Base-by-base conservation (phyloP, 2,797 vertebrate species). In the Crax fasciolata region DNA sequence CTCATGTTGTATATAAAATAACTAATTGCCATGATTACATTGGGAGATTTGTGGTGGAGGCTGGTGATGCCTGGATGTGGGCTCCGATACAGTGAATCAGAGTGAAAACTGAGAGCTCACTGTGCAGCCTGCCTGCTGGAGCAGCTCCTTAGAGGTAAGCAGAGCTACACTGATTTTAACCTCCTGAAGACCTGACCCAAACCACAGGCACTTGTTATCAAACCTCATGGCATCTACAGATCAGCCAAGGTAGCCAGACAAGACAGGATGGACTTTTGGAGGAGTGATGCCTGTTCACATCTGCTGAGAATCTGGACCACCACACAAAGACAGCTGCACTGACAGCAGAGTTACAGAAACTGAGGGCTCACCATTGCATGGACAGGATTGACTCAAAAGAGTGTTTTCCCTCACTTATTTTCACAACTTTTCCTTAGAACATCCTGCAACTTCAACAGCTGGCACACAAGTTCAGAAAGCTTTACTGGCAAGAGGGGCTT, bases 1-100 rank as follows among this genome's bases (percentile, higher is more conserved):
- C 74, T 90, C 35, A 77, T 75, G 46, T 87, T 90, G 86, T 55
- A 89, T 54, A 35, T 17, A 38, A 89, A 75, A 84, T 83, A 84
- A 93, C 15, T 72, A 88, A 76, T 85, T 75, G 19, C 18, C 27
- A 48, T 24, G 35, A 93, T 35, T 78, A 6, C 1, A 0, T 28
- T 89, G 35, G 8, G 25, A 88, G 61, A 71, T 79, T 65, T 59
- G 52, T 59, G 35, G 16, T 73, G 48, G 38, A 73, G n/a, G 14
- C 16, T 4, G 4, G 3, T 62, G 39, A 58, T 55, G 24, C 46
- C 61, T 79, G 35, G 73, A 84, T n/a, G 11, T 8, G 10, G n/a
- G 28, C 30, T 70, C 16, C 32, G 18, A 80, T 48, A 57, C 16
- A 32, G 9, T 59, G 55, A 84, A 78, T 55, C 16, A 24, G 19